Evolutionary conservation across 2,797 vertebrate genomes (phyloP), one percentile per base, ranked within the genome.

Genomic region (Danio kyathit): DNA sequence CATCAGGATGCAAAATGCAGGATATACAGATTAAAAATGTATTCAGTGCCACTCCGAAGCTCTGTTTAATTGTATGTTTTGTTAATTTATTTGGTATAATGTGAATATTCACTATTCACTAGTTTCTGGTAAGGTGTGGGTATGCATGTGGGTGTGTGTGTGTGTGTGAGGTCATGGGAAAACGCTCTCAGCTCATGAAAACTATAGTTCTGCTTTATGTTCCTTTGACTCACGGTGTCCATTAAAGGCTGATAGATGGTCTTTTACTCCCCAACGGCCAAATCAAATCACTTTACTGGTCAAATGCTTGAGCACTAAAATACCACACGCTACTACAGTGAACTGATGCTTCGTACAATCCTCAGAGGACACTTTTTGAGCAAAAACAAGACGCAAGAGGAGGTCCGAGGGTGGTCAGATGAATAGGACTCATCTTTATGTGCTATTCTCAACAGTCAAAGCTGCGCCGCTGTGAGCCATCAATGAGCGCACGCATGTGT

Each of bases 271-370:
- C 74, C 78, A 49, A 70, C 43, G 7, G 41, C 10, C 41, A 63
- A 64, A 76, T 63, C 64, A 59, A 65, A 76, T 65, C 21, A 40
- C 12, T 80, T 10, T 21, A 73, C 44, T 46, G 57, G 74, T 54
- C 44, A 10, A 46, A 12, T 12, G n/a, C 44, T 11, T 1, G 60
- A 63, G 38, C 61, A 12, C 19, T 13, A 29, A 59, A 21, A 10
- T 5, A 59, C 19, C 56, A 6, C 10, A 9, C 40, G 57, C 16
- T 64, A 29, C 7, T 57, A 46, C 70, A 65, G 78, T 52, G 64
- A 78, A 57, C n/a, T 73, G 49, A 52, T 4, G 9, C 74, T 13
- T 13, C 21, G 21, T 29, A 49, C 12, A 1, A 51, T 52, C 51
- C 3, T n/a, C 6, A 52, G n/a, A 7, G 1, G 61, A 64, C 61